A percentile compares a stretch with the other conserved stretches of the same genome.
Conservation (phyloP, 1,140 invertebrate genomes). For the Brevipalpus yothersi region DNA sequence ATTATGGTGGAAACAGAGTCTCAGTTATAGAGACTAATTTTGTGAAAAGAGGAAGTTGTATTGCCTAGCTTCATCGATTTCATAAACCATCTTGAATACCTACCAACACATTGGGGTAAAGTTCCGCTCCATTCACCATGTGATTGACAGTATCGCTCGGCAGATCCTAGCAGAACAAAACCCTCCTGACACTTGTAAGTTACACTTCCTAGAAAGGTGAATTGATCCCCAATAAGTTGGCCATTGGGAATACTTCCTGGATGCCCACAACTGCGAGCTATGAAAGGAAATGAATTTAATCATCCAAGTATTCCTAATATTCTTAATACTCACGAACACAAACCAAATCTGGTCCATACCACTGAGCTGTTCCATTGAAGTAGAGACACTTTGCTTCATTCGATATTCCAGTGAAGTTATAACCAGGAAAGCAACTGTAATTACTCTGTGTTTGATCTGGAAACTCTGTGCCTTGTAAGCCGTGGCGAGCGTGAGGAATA, state of each 20-base stretch:
- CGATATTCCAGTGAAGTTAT: constrained; percentile 41
- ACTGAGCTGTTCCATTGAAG: constrained; percentile 53
- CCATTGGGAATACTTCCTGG: constrained; percentile 71
- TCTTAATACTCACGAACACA: constrained; percentile 52
- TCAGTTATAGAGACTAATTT: no score
- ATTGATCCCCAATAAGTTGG: constrained; percentile 66
- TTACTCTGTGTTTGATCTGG: constrained; percentile 38
- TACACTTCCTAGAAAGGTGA: constrained; percentile 69
- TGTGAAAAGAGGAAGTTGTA: neutral
- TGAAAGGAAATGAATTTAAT: neutral
- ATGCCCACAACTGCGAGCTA: constrained; percentile 55
- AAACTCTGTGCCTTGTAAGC: constrained; percentile 23
- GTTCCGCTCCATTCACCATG: constrained; percentile 41
- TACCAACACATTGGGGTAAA: constrained; percentile 19
- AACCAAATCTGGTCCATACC: constrained; percentile 79
- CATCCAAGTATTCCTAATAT: neutral
- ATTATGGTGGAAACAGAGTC: no score
- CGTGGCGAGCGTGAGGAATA: constrained; percentile 60
- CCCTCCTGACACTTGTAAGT: constrained; percentile 76
- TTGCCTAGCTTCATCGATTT: neutral
- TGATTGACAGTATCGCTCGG: constrained; percentile 54
- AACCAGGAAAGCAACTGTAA: constrained; percentile 73
- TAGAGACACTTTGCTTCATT: constrained; percentile 66
- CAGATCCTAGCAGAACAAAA: constrained; percentile 62
- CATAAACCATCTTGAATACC: constrained; percentile 8